Evolutionary conservation across 2,888 invertebrate genomes (phyloP).

Genomic region (Agrotis ipsilon): DNA sequence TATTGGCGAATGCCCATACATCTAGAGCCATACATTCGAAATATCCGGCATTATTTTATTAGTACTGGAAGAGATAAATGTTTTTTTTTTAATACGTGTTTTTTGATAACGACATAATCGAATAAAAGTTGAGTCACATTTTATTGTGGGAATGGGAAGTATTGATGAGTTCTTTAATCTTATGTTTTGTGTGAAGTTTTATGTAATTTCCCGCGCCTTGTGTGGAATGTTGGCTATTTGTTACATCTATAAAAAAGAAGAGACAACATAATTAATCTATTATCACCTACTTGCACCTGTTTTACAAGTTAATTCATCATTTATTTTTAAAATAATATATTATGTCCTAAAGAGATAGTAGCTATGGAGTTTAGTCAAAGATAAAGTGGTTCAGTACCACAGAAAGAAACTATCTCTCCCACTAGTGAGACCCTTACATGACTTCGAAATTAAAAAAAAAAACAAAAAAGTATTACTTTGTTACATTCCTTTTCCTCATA

Average conservation of each 20-base stretch:
- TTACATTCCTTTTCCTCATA: too few species aligned
- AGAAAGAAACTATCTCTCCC: too few species aligned
- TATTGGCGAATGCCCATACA: slow-evolving; percentile 59
- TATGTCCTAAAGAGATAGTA: too few species aligned
- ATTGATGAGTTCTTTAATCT: slow-evolving; percentile 54
- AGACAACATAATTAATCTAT: neutral
- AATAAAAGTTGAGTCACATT: slow-evolving; percentile 47
- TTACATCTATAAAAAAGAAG: neutral
- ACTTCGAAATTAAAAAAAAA: too few species aligned
- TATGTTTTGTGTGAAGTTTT: slow-evolving; percentile 27
- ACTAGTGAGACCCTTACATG: too few species aligned
- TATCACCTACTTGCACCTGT: too few species aligned
- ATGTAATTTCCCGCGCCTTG: slow-evolving; percentile 14
- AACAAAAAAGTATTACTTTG: too few species aligned
- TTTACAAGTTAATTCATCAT: too few species aligned
- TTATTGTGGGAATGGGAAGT: slow-evolving; percentile 51
- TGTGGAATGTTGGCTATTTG: slow-evolving; percentile 3
- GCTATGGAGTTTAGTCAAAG: too few species aligned
- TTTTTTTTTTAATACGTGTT: slow-evolving; percentile 38
- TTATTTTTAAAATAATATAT: too few species aligned
- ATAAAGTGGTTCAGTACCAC: too few species aligned
- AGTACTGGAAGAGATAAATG: slow-evolving; percentile 50
- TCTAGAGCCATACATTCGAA: slow-evolving; percentile 14
- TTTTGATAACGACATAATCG: slow-evolving; percentile 56
- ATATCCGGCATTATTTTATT: slow-evolving; percentile 52